Conservation (phyloP, 2,797 vertebrate genomes). For the Bryconaethiops microstoma region DNA sequence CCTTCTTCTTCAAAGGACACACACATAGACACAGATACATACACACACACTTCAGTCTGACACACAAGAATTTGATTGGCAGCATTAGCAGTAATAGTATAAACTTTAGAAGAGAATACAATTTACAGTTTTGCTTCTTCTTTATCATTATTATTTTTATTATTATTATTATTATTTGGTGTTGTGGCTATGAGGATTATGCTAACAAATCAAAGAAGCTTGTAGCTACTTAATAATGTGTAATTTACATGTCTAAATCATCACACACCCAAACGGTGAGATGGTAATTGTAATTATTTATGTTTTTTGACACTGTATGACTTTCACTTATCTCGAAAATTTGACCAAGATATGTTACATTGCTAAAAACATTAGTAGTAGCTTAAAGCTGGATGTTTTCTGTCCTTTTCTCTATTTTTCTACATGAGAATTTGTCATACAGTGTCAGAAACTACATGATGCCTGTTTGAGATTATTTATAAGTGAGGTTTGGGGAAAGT, state of each 20-base stretch:
- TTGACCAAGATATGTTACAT: too few species aligned
- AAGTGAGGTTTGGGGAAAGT: too few species aligned
- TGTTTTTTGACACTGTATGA: neutral
- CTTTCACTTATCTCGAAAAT: neutral
- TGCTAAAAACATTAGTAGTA: too few species aligned
- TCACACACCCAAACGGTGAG: neutral
- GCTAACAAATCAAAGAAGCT: neutral
- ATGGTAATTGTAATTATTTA: neutral
- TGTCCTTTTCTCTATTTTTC: too few species aligned
- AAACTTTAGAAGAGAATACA: too few species aligned
- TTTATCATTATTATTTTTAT: too few species aligned
- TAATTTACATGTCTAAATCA: neutral
- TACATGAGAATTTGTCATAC: too few species aligned
- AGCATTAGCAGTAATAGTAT: slow-evolving; percentile 12
- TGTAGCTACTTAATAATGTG: neutral
- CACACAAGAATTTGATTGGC: slow-evolving; percentile 17
- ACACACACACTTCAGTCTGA: slow-evolving; percentile 23
- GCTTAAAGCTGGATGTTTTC: too few species aligned
- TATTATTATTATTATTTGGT: too few species aligned
- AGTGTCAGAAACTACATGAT: too few species aligned
- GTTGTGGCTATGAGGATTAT: neutral
- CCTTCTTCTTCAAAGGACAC: slow-evolving; percentile 66
- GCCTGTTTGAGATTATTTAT: too few species aligned
- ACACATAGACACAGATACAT: slow-evolving; percentile 25
- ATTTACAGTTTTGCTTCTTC: too few species aligned